Base-by-base conservation (phyloP, 2,888 invertebrate genomes). In the Eutolmus rufibarbis region DNA sequence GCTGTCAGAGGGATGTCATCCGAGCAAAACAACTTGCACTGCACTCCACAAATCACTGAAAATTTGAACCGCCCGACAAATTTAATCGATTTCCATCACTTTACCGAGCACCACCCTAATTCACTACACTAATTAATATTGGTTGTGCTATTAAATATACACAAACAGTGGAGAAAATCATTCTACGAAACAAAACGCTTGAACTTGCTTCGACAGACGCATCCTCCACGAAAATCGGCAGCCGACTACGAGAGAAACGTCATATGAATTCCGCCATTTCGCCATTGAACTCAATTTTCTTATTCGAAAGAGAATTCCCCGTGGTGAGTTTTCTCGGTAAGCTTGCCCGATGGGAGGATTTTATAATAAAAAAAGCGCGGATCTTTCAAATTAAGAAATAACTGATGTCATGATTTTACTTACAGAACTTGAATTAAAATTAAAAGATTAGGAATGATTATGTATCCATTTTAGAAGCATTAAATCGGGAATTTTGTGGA, bases 211-310 rank as follows among this genome's bases (percentile, higher is more conserved):
- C 57, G 14, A 43, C 51, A 74, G 84, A 86, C 81, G 51, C 87
- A 86, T 23, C 57, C 66, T 66, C 57, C 37, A 84, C 46, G 82
- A 78, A 84, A 82, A 84, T 87, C 86, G 77, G 84, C 84, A 86
- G 40, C 82, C 88, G 88, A 88, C 88, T 88, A 88, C 86, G 14
- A 82, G 43, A 19, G 77, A 88, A 88, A 88, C 77, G 88, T 88
- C 88, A 88, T 5, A 34, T 78, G 84, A 84, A 46, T 79, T 66
- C 84, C 76, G 88, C 88, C 86, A 88, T 74, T 81, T 74, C 46
- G 51, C 57, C 88, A 84, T 87, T 88, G 88, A 88, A 88, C 88
- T 76, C 43, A 28, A 86, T 46, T 87, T 66, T 77, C 76, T 19
- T 57, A 23, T 66, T 57, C 31, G 81, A 81, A 56, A 81, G 76